Evolutionary conservation across 2,797 vertebrate genomes (phyloP), one percentile per base, ranked within the genome.

Genomic region (Manis pentadactyla): DNA sequence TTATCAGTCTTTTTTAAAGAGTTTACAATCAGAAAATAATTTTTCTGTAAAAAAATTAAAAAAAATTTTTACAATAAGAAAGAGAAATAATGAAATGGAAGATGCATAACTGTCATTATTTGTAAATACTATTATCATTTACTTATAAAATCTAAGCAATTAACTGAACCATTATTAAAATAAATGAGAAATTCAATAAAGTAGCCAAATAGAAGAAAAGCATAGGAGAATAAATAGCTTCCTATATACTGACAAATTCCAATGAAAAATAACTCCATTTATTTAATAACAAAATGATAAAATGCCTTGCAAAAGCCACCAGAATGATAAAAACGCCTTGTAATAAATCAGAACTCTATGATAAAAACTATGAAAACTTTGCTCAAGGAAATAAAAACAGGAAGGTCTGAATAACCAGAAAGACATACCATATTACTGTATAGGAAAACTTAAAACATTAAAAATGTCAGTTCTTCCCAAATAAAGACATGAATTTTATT

Each of bases 151-250:
- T 61, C 10, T 78, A 96, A 93, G 29, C 42, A 55, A 88, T 93
- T 59, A 93, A 92, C 23, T 74, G 37, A 90, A 46, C 39, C 23
- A 61, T 57, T 94, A 49, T 85, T 87, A 94, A 94, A 96, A 94
- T n/a, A 78, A 85, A 18, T 51, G 51, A 93, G 34, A 95, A 87
- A 90, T 91, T 96, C 82, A 96, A 74, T 83, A 79, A 87, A 74
- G 39, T 78, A 63, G 90, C 7, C 59, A 92, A 15, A 92, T 27
- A 87, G n/a, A 86, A 95, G 68, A 88, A 77, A 96, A 79, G 11
- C 9, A 17, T 29, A 81, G 27, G 51, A 92, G 93, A 95, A 97
- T 94, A 86, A 73, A 94, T 69, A 92, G 51, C 49, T 81, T 96
- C 37, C 51, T 69, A 73, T 27, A 77, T 31, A 84, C 14, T 75